A percentile compares a stretch with the other conserved stretches of the same genome.
Conservation (phyloP, 1,140 invertebrate genomes). For the Sycobia sp. region DNA sequence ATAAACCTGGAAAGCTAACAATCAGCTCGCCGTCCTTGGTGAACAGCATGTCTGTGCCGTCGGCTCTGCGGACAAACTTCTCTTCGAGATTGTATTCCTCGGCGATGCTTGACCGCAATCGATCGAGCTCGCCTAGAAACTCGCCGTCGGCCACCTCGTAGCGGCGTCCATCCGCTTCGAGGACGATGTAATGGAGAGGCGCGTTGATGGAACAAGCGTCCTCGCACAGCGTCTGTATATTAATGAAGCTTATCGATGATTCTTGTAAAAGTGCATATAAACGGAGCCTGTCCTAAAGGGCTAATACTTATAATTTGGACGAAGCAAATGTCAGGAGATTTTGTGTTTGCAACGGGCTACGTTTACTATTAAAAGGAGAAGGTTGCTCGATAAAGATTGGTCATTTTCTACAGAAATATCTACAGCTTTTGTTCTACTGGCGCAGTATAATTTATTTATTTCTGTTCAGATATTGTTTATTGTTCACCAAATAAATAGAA, state of each 20-base stretch:
- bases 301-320: no score
- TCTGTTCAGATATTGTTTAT: no score
- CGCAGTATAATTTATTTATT: no score
- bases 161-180: conserved; percentile 42
- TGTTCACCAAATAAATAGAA: no score
- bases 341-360: no score
- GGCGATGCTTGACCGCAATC: conserved; percentile 58
- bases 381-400: no score
- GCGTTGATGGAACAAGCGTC: background rate
- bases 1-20: conserved; percentile 21
- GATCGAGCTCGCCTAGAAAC: conserved; percentile 52
- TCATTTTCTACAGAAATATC: no score
- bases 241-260: no score
- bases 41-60: conserved; percentile 59
- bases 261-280: background rate
- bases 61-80: conserved; percentile 61
- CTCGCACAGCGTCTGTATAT: conserved; percentile 5
- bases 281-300: no score
- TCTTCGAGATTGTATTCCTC: conserved; percentile 63
- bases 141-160: conserved; percentile 48
- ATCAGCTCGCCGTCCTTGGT: conserved; percentile 1
- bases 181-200: background rate
- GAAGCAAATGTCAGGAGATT: no score
- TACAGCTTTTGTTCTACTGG: no score
- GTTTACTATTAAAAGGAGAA: no score